A percentile compares a stretch with the other conserved stretches of the same genome.
phyloP scores from a whole-genome alignment of 2,797 vertebrate species.

The Cyclura pinguis region DNA sequence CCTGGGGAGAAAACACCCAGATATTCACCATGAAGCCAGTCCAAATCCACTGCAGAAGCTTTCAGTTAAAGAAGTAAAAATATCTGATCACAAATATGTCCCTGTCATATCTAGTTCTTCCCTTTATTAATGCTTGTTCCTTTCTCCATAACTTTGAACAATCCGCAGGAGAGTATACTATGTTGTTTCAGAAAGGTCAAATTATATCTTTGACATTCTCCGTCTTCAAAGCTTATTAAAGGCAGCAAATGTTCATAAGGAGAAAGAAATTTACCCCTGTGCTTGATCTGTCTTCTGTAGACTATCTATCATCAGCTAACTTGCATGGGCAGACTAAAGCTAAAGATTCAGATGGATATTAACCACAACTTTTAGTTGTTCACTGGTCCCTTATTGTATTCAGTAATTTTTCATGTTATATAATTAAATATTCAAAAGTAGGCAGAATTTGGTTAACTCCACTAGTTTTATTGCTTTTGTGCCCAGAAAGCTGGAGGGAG shows the following conservation, averaged over 20 bases:
- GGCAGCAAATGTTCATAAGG: neutral
- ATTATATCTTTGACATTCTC: neutral
- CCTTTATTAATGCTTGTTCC: neutral
- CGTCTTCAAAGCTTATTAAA: slow-evolving; percentile 9
- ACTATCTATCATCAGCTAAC: neutral
- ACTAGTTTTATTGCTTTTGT: slow-evolving; percentile 11
- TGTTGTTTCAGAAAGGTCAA: neutral
- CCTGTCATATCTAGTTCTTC: neutral
- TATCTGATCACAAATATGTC: neutral
- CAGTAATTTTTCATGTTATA: neutral
- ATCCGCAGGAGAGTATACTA: neutral
- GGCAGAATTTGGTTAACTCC: neutral
- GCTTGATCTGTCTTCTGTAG: neutral
- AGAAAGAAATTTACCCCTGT: neutral
- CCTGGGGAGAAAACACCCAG: neutral
- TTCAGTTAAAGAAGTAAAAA: neutral
- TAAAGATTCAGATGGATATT: neutral
- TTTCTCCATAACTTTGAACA: neutral
- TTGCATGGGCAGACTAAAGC: neutral
- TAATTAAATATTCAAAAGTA: neutral
- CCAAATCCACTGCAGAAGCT: neutral
- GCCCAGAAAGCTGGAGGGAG: neutral
- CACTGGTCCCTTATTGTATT: neutral
- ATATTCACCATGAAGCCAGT: neutral
- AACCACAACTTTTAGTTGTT: neutral